Base-by-base conservation (phyloP, 2,113 vertebrate species). In the Conger conger region DNA sequence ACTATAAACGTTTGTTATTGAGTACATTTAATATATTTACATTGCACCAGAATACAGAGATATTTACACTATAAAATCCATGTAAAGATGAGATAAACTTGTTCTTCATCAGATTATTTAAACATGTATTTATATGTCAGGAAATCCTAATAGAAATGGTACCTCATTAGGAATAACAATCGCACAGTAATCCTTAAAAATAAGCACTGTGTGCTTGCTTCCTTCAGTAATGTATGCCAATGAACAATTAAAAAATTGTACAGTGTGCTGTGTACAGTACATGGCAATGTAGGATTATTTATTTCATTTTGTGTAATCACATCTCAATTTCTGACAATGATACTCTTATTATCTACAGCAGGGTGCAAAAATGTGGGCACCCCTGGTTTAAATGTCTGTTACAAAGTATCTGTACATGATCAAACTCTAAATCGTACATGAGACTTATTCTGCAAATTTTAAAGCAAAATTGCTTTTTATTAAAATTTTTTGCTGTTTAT, bases 171-270 rank as follows among this genome's bases (percentile, higher is more conserved):
- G 23, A 68, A 85, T 84, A 86, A 81, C 82, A 54, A 36, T 76
- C 63, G 86, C 87, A 84, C 90, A 82, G 84, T 87, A 86, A 87
- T 83, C 85, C 89, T 91, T 91, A 90, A 88, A 90, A 88, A 88
- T 86, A 89, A 82, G 88, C 88, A 89, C 89, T 82, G 45, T 84
- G 88, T 91, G n/a, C n/a, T 42, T 42, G 53, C 36, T 45, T 57
- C 53, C 15, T 23, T 54, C 15, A 1, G n/a, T 33, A 54, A 53
- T 33, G 53, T 45, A 17, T 33, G 42, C 42, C 9, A 53, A 30
- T 50, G n/a, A 17, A 80, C 30, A 80, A 79, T 79, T 60, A 60
- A 16, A 60, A 37, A 6, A 18, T 3, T 20, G 20, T 8, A 82
- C 17, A 36, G 8, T 3, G 53, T 35, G 8, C 30, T 53, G 45